These are phyloP conservation scores for Synanthedon tipuliformis DNA, from an alignment of 2,888 invertebrate species.

Conservation along the genomic window DNA sequence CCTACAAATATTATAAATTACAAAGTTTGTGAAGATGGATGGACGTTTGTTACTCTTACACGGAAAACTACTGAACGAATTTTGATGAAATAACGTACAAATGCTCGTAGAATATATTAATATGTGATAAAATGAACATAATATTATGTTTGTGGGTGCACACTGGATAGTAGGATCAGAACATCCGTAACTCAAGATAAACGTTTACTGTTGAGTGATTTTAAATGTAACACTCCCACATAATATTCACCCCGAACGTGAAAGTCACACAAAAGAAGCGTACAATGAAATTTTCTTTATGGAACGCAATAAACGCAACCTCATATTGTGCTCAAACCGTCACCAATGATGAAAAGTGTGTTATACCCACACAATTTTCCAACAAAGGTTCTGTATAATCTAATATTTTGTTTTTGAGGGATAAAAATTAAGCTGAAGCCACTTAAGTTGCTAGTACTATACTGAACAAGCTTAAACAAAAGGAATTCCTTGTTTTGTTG, in stretches of 20 bases:
- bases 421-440: neutral
- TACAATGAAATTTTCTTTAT: constrained; percentile 4
- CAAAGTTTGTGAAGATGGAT: too few relatives aligned
- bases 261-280: constrained; percentile 15
- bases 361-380: neutral
- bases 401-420: neutral
- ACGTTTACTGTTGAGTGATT: constrained; percentile 24
- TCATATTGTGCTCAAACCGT: constrained; percentile 1
- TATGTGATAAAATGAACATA: too few relatives aligned
- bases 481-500: too few relatives aligned
- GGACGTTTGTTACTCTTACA: too few relatives aligned
- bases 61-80: too few relatives aligned
- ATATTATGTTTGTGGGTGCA: too few relatives aligned
- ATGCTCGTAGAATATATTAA: too few relatives aligned
- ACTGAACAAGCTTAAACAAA: too few relatives aligned
- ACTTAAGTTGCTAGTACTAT: too few relatives aligned
- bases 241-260: constrained; percentile 21
- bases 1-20: too few relatives aligned
- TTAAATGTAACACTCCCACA: constrained; percentile 23
- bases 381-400: neutral
- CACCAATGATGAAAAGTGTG: neutral
- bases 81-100: too few relatives aligned
- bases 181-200: constrained; percentile 9
- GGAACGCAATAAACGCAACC: neutral
- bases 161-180: neutral